Base-by-base conservation (phyloP, 1,140 invertebrate species). In the Alviniconcha marisindica region DNA sequence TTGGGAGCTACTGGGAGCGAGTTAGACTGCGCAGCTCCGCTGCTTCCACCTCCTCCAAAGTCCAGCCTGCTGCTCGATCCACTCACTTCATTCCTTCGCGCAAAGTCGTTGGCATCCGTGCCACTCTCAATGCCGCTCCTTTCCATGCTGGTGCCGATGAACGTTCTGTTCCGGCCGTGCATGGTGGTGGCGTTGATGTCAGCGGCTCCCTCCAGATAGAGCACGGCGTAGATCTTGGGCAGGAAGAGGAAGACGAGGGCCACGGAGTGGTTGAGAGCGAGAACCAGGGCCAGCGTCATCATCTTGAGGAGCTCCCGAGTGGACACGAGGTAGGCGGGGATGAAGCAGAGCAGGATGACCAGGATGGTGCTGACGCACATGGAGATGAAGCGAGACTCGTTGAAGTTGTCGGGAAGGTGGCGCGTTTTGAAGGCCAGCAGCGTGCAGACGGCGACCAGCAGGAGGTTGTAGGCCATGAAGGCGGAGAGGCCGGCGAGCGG, bases 371-470 rank as follows among this genome's bases (percentile, higher is more conserved):
- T 90, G 24, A 90, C 90, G 56, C 87, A 87, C 63, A 90, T 81
- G 56, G 81, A 76, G 77, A 88, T 90, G 82, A 88, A 90, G 18
- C 85, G 84, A 0, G 87, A 85, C 83, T 90, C 88, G 85, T 89
- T 90, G 85, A 89, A 90, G 82, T 90, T 90, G 78, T 90, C 87
- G 18, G 89, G 89, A n/a, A 90, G 73, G 51, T 82, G 81, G 2
- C 89, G 54, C 14, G 88, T 89, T 74, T 97, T 94, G 0, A 98
- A 95, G 7, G 97, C 97, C 91, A 98, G 98, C 21, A 97, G 95
- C 0, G 97, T 97, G 91, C 97, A 98, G 4, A 97, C 94, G 18
- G 97, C 93, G 84, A 98, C 97, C 44, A 98, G 94, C 44, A 97
- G 93, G 86, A 98, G 96, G 1, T 97, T 97, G 94, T 98, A 98